Conservation (phyloP, 2,888 invertebrate species). For the Amaurobius ferox region DNA sequence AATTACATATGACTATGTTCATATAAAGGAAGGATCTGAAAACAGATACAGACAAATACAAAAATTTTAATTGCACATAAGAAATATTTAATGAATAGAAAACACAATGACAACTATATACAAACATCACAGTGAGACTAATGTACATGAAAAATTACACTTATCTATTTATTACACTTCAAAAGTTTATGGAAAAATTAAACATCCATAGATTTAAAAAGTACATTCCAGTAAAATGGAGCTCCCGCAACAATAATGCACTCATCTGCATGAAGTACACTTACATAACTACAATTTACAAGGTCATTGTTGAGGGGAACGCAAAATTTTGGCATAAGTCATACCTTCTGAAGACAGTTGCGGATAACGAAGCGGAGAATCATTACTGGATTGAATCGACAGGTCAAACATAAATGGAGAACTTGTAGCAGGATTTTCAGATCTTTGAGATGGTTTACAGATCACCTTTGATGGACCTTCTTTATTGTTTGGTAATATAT, state of each 20-base stretch:
- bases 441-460: constrained; percentile 39
- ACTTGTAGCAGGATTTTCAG: constrained; percentile 10
- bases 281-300: constrained; percentile 23
- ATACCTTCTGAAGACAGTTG: constrained; percentile 64
- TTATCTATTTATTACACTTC: constrained; percentile 52
- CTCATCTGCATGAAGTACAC: too few species aligned
- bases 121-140: constrained; percentile 63
- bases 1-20: constrained; percentile 13
- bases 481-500: constrained; percentile 23
- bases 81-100: constrained; percentile 69
- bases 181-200: constrained; percentile 67
- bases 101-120: constrained; percentile 69
- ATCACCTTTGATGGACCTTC: constrained; percentile 54
- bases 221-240: constrained; percentile 60
- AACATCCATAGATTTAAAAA: constrained; percentile 67
- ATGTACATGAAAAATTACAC: constrained; percentile 59
- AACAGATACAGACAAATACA: constrained; percentile 11
- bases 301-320: constrained; percentile 62
- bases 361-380: constrained; percentile 44
- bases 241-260: constrained; percentile 62
- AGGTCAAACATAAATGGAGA: constrained; percentile 42
- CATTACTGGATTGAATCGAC: constrained; percentile 32
- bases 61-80: constrained; percentile 26
- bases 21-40: neutral
- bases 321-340: constrained; percentile 65